Base-by-base conservation (phyloP, 2,888 invertebrate genomes). In the Bedellia somnulentella region DNA sequence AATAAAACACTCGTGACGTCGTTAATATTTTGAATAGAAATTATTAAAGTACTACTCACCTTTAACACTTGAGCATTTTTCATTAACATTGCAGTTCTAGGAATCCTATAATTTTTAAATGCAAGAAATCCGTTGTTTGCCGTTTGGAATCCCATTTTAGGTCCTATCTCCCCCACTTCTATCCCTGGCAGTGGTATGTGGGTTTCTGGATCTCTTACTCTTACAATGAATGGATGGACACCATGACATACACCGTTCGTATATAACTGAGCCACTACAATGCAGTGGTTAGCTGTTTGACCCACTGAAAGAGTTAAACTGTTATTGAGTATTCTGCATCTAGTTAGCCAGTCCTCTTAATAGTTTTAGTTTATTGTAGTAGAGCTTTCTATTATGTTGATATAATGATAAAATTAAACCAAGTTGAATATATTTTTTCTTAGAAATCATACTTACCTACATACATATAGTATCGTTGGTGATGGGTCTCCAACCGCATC, bases 61-160 rank as follows among this genome's bases (percentile, higher is more conserved):
- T 80, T 64, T 22, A 80, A 57, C 45, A 95, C 91, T 71, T 93
- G 82, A 4, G 90, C 87, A 59, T 94, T 87, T 60, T 89, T 92
- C 96, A 96, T 96, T 18, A 97, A 60, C 93, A 97, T 90, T 37
- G 92, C 76, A 9, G 80, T 80, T 31, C 93, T 78, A 0, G 97
- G 95, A 55, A 97, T 87, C 43, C 93, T 81, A 4, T 92, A 86
- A 42, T 91, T 80, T 27, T 92, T 81, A 32, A 98, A 86, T 0
- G 89, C 89, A 31, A 97, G 63, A 56, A 88, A 98, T 0, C 97
- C 97, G 57, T 97, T 97, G 52, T 97, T 95, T 2, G 88, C 86
- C 0, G 82, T 79, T 47, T 91, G 89, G 78, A 93, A 87, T 4
- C 93, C 95, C 38, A 97, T 75, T 57, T 96, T 96, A 2, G 88